Percentiles rank a stretch among this genome's conserved stretches.
phyloP scores from a whole-genome alignment of 2,797 vertebrate genomes.

The Kryptopterus vitreolus region DNA sequence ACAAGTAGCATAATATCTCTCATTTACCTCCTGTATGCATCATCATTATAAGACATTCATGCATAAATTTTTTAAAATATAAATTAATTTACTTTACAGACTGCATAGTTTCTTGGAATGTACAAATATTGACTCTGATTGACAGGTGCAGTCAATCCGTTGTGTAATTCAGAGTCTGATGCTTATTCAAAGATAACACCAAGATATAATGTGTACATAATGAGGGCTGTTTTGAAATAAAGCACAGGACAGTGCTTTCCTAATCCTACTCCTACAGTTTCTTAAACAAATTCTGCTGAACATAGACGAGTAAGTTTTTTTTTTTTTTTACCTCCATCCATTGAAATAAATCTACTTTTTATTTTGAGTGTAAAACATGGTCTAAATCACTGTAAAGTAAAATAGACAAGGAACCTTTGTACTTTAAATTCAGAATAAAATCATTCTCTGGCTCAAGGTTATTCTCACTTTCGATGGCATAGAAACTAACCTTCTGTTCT shows the following conservation, averaged over 20 bases:
- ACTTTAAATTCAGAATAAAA: too few species aligned
- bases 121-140: not conserved
- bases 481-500: too few species aligned
- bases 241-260: not conserved
- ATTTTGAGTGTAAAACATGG: not conserved
- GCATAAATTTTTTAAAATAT: too few species aligned
- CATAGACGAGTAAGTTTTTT: too few species aligned
- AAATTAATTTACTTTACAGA: too few species aligned
- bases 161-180: not conserved
- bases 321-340: too few species aligned
- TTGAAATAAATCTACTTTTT: not conserved
- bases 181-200: not conserved
- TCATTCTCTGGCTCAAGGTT: too few species aligned
- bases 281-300: not conserved
- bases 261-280: not conserved
- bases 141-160: not conserved
- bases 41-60: too few species aligned
- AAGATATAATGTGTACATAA: not conserved
- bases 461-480: too few species aligned
- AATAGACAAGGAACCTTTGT: not conserved
- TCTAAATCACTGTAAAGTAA: not conserved
- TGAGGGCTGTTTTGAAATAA: not conserved
- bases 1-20: not conserved
- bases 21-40: not conserved
- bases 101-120: not conserved